Conservation (phyloP, 1,140 invertebrate species). For the Chlorops oryzae region DNA sequence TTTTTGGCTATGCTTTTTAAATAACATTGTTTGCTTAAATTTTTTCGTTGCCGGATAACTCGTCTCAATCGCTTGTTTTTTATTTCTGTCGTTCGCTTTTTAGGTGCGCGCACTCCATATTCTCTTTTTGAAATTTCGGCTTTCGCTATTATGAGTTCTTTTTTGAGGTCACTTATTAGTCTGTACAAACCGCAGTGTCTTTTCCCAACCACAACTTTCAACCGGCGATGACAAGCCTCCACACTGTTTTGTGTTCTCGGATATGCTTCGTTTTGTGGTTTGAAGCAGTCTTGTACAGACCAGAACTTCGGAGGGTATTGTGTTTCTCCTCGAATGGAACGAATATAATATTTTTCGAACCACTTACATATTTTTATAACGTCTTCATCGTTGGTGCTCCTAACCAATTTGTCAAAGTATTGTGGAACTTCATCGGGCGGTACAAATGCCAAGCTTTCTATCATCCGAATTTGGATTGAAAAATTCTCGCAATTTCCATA, state of each 20-base stretch:
- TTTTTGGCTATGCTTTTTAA: not conserved
- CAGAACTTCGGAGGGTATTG: too few species aligned
- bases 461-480: not conserved
- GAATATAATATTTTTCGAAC: not conserved
- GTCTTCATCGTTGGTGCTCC: not conserved
- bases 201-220: not conserved
- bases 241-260: too few species aligned
- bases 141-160: too few species aligned
- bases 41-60: too few species aligned
- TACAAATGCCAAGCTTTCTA: too few species aligned
- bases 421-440: too few species aligned
- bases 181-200: not conserved
- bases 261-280: not conserved
- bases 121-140: not conserved
- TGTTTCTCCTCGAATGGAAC: too few species aligned
- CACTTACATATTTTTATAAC: not conserved
- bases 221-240: not conserved
- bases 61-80: not conserved
- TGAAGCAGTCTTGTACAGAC: not conserved
- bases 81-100: not conserved
- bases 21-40: not conserved
- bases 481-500: not conserved
- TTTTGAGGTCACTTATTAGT: not conserved
- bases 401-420: not conserved
- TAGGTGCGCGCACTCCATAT: not conserved